Evolutionary conservation across 37 sponge, comb jelly and placozoan genomes (phyloP).

Genomic region (Diacarnus erythraeanus): DNA sequence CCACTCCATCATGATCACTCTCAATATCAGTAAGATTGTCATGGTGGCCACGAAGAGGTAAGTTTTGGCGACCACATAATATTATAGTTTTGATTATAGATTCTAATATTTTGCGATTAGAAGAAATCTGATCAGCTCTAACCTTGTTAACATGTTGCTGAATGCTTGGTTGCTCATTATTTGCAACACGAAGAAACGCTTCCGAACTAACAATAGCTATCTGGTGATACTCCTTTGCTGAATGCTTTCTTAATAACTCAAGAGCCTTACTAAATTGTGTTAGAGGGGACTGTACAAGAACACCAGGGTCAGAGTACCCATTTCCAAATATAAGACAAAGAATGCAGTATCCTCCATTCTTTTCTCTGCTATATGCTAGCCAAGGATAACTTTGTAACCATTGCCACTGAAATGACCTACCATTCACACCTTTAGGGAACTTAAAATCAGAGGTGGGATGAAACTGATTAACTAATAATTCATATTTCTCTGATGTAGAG

Average conservation of each 20-base stretch:
- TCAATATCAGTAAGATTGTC: slow-evolving; percentile 25
- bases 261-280: slow-evolving; percentile 23
- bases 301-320: not conserved
- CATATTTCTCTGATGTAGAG: not conserved
- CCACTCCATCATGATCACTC: not conserved
- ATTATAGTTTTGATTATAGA: slow-evolving; percentile 49
- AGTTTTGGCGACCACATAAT: slow-evolving; percentile 37
- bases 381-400: not conserved
- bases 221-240: slow-evolving; percentile 46
- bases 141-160: not conserved
- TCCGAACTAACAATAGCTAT: slow-evolving; percentile 32
- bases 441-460: not conserved
- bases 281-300: slow-evolving; percentile 46
- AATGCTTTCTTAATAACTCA: slow-evolving; percentile 29
- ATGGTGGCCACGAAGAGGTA: slow-evolving; percentile 36
- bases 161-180: slow-evolving; percentile 9
- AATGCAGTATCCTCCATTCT: slow-evolving; percentile 54
- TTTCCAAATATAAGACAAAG: slow-evolving; percentile 48
- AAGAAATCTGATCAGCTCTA: slow-evolving; percentile 1
- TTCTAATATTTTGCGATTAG: slow-evolving; percentile 36
- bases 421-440: not conserved
- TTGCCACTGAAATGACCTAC: not conserved
- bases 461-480: not conserved
- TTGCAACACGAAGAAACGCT: slow-evolving; percentile 25
- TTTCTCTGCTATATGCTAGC: slow-evolving; percentile 34